Evolutionary conservation across 2,888 invertebrate genomes (phyloP).

Genomic region (Phoenoteleia sp.): DNA sequence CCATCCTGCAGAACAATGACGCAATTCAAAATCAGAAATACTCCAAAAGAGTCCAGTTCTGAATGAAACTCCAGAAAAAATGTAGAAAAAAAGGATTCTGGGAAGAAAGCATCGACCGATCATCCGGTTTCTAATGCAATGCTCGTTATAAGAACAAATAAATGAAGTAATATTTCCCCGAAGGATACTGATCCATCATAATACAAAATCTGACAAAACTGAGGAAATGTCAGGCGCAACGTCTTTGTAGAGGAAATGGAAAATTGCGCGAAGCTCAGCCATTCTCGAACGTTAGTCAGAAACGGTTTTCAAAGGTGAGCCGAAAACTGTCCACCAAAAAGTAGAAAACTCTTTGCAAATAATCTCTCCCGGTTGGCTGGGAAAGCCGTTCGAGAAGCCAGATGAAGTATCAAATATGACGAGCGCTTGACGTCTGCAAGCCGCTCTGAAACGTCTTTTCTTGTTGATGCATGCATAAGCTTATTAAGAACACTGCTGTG

Average conservation of each 20-base stretch:
- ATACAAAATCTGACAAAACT: constrained; percentile 50
- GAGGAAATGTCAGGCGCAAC: constrained; percentile 67
- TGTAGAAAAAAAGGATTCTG: constrained; percentile 22
- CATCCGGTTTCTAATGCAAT: constrained; percentile 38
- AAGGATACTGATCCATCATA: constrained; percentile 73
- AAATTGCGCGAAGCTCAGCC: constrained; percentile 62
- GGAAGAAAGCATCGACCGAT: constrained; percentile 43
- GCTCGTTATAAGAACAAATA: constrained; percentile 67
- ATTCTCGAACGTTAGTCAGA: constrained; percentile 70
- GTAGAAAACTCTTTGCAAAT: constrained; percentile 84
- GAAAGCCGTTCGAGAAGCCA: constrained; percentile 60
- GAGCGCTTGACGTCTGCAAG: constrained; percentile 84
- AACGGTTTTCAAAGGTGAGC: constrained; percentile 73
- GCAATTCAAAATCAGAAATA: constrained; percentile 8
- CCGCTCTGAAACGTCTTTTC: constrained; percentile 79
- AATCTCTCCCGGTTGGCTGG: constrained; percentile 75
- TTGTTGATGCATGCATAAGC: constrained; percentile 85
- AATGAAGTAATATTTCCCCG: constrained; percentile 53
- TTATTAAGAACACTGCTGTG: constrained; percentile 86
- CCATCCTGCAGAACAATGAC: constrained; percentile 1
- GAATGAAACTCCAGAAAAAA: constrained; percentile 22
- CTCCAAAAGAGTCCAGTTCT: not conserved
- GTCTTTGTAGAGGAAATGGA: constrained; percentile 64
- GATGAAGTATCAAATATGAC: constrained; percentile 84
- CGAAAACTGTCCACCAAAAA: constrained; percentile 78